These are phyloP conservation scores for Malurus alboscapulatus DNA, from an alignment of 2,113 vertebrate species.

Conservation along the genomic window DNA sequence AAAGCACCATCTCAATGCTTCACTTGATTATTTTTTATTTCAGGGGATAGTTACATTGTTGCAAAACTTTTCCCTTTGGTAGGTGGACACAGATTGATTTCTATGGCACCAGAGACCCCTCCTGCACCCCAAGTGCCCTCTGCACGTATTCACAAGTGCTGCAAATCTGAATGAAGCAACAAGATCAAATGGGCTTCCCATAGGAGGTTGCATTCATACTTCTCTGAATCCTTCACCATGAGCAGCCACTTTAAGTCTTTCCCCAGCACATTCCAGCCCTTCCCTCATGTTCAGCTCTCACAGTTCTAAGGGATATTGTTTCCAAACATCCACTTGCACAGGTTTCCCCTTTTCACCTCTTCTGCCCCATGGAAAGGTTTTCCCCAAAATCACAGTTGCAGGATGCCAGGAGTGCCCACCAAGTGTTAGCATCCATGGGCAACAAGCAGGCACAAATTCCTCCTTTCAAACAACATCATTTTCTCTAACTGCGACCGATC, in stretches of 20 bases:
- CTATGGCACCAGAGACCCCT: not conserved
- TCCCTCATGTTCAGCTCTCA: not conserved
- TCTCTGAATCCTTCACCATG: not conserved
- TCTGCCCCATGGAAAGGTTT: not conserved
- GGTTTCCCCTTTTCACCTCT: not conserved
- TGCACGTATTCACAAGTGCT: not conserved
- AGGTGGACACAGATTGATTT: not conserved
- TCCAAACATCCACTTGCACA: not conserved
- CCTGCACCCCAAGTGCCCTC: not conserved
- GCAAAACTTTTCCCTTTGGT: not conserved
- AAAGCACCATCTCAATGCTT: not conserved
- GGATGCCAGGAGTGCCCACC: not conserved
- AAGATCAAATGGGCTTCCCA: not conserved
- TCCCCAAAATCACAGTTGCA: rapidly evolving
- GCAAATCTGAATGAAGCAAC: not conserved
- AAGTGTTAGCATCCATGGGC: not conserved
- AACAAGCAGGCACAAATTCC: slow-evolving; percentile 33
- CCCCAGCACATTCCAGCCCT: not conserved
- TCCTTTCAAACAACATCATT: slow-evolving; percentile 33
- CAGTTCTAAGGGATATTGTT: not conserved
- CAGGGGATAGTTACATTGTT: not conserved
- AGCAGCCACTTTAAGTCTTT: not conserved
- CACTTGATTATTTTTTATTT: not conserved
- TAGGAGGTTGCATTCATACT: rapidly evolving
- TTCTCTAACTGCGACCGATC: slow-evolving; percentile 6